These are phyloP conservation scores for Rutpela maculata DNA, from an alignment of 2,888 invertebrate genomes.

Conservation along the genomic window DNA sequence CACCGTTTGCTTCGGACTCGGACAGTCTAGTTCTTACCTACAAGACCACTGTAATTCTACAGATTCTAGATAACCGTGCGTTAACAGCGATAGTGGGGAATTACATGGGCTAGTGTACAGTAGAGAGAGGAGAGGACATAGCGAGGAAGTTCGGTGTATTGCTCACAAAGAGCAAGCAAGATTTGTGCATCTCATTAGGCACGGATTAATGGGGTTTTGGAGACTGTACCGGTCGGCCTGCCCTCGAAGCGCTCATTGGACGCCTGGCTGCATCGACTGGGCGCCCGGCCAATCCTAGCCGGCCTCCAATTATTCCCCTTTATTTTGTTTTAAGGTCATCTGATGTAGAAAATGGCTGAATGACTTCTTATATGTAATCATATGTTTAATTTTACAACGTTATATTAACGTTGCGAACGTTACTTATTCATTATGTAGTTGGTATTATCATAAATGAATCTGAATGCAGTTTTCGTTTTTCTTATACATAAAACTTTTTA, in stretches of 20 bases:
- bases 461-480: constrained; percentile 15
- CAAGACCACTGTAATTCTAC: constrained; percentile 5
- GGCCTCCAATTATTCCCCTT: constrained; percentile 71
- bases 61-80: constrained; percentile 24
- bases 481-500: constrained; percentile 5
- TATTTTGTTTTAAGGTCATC: constrained; percentile 72
- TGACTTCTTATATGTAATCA: constrained; percentile 64
- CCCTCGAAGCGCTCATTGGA: constrained; percentile 62
- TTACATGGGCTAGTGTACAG: not conserved
- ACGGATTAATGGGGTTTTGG: constrained; percentile 71
- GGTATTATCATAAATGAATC: constrained; percentile 21
- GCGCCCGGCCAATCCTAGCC: constrained; percentile 69
- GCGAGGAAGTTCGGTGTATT: constrained; percentile 44
- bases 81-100: constrained; percentile 29
- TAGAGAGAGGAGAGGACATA: constrained; percentile 27
- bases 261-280: constrained; percentile 60
- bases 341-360: constrained; percentile 72
- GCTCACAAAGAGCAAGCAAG: constrained; percentile 51
- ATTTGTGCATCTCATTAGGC: constrained; percentile 72
- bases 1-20: not conserved
- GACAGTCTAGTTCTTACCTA: not conserved
- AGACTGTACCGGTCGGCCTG: constrained; percentile 68
- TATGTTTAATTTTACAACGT: constrained; percentile 38
- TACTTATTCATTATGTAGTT: constrained; percentile 20
- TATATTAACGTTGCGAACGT: constrained; percentile 17